Percentiles rank a stretch among this genome's conserved stretches.
These are phyloP conservation scores for Andricus grossulariae DNA, from an alignment of 1,140 invertebrate species.

Conservation along the genomic window DNA sequence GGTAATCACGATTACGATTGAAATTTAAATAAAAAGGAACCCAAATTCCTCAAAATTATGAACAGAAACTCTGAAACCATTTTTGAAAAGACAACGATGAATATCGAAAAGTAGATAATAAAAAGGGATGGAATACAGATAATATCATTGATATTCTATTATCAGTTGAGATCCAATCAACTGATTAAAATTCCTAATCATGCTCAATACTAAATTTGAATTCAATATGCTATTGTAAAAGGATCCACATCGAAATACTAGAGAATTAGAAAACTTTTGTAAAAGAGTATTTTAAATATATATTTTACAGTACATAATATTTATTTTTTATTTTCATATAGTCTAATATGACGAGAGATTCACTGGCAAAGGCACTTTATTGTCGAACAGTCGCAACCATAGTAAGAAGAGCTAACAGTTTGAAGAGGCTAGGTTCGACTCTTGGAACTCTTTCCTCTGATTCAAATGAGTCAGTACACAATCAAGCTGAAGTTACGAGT, in stretches of 20 bases:
- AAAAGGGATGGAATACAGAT: no score
- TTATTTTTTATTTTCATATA: slow-evolving; percentile 63
- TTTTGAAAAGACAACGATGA: no score
- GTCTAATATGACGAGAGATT: slow-evolving; percentile 91
- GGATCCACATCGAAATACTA: no score
- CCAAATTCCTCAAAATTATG: slow-evolving; percentile 8
- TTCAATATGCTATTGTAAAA: no score
- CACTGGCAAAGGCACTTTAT: slow-evolving; percentile 94
- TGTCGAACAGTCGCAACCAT: slow-evolving; percentile 97
- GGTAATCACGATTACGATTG: slow-evolving; percentile 68
- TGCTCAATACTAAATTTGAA: no score
- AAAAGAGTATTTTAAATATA: no score
- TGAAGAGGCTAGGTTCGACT: slow-evolving; percentile 91
- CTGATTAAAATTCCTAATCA: no score
- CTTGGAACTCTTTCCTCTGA: slow-evolving; percentile 92
- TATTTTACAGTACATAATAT: neutral
- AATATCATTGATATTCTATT: no score
- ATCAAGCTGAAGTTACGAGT: slow-evolving; percentile 89
- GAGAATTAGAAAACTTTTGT: no score
- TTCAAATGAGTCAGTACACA: slow-evolving; percentile 93
- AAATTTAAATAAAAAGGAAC: neutral
- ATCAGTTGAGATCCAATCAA: no score
- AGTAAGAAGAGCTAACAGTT: slow-evolving; percentile 92
- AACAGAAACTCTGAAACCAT: neutral
- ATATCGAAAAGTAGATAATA: no score